A percentile compares a stretch with the other conserved stretches of the same genome.
Conservation (phyloP, 2,888 invertebrate species). For the Habrosyne pyritoides region DNA sequence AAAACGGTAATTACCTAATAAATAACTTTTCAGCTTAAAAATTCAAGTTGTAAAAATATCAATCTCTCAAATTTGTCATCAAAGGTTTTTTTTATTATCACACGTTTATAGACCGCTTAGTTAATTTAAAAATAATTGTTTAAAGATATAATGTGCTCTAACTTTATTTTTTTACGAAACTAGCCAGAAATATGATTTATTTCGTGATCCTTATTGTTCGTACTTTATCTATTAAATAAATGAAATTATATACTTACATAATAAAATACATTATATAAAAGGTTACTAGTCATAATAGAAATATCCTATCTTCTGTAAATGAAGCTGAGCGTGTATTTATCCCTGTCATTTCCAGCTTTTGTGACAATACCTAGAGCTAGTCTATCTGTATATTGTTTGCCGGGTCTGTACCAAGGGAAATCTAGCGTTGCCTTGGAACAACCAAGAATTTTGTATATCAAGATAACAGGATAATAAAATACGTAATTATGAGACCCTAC, state of each 20-base stretch:
- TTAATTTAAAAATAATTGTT: no score
- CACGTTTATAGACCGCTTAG: no score
- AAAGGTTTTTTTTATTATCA: no score
- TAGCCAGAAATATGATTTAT: no score
- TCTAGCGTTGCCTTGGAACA: constrained; percentile 30
- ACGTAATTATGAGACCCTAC: constrained; percentile 21
- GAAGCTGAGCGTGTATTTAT: neutral
- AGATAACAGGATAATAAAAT: constrained; percentile 25
- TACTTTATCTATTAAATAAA: no score
- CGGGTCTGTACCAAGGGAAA: constrained; percentile 39
- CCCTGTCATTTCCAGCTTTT: neutral
- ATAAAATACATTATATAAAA: neutral
- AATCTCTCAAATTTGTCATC: no score
- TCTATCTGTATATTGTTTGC: constrained; percentile 23
- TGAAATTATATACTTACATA: no score
- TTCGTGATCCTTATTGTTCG: no score
- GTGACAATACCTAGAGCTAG: constrained; percentile 14
- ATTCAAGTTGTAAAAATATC: no score
- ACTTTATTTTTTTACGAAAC: no score
- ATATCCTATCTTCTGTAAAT: neutral
- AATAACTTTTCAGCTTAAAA: no score
- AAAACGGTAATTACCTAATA: constrained; percentile 89
- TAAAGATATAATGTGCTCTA: no score
- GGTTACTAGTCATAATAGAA: neutral
- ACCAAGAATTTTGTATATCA: constrained; percentile 29